These are phyloP conservation scores for Drosophila virilis DNA, from an alignment of 1,140 invertebrate genomes.

Conservation along the genomic window DNA sequence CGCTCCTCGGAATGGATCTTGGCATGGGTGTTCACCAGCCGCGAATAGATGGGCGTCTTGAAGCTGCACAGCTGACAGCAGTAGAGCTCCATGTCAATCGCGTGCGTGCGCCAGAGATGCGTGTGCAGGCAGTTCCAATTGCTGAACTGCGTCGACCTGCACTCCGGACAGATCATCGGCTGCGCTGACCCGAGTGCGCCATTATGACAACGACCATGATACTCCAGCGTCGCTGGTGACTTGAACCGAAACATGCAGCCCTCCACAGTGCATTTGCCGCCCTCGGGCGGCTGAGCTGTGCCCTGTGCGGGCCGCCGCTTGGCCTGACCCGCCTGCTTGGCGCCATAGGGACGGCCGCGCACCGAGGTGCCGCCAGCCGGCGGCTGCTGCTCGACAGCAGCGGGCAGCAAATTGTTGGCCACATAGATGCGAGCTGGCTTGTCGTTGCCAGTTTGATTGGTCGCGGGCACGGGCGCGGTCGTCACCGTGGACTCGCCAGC, in stretches of 20 bases:
- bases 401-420: slow-evolving; percentile 73
- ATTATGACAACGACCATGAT: slow-evolving; percentile 87
- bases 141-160: slow-evolving; percentile 84
- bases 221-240: slow-evolving; percentile 84
- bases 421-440: slow-evolving; percentile 79
- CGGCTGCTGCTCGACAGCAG: slow-evolving; percentile 49
- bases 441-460: slow-evolving; percentile 30
- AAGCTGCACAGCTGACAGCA: slow-evolving; percentile 88
- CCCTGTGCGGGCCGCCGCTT: slow-evolving; percentile 42
- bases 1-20: slow-evolving; percentile 88
- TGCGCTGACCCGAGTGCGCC: slow-evolving; percentile 64
- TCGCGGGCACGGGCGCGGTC: neutral
- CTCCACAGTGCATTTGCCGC: slow-evolving; percentile 68
- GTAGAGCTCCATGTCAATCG: slow-evolving; percentile 91
- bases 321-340: slow-evolving; percentile 62
- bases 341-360: slow-evolving; percentile 76
- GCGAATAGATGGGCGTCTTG: slow-evolving; percentile 87
- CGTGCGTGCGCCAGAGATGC: slow-evolving; percentile 91
- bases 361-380: slow-evolving; percentile 65
- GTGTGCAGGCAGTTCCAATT: slow-evolving; percentile 88
- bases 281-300: slow-evolving; percentile 32
- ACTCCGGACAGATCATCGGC: slow-evolving; percentile 89
- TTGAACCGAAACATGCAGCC: slow-evolving; percentile 83
- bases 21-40: slow-evolving; percentile 88
- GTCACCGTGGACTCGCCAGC: slow-evolving; percentile 30